Evolutionary conservation across 2,797 vertebrate genomes (phyloP).

Genomic region (Brachymystax lenok): DNA sequence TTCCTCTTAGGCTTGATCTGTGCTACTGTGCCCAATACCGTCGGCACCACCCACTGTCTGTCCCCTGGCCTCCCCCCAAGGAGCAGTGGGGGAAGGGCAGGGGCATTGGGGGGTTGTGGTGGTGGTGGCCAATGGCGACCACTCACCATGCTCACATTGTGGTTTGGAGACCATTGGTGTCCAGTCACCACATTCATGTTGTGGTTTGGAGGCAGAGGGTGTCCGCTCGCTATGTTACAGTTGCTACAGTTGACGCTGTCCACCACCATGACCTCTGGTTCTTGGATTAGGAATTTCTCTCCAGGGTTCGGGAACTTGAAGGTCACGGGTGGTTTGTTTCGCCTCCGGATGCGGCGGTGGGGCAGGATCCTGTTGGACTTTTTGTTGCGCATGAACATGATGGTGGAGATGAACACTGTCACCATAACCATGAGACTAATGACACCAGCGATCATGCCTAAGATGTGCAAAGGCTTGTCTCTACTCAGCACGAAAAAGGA

Average conservation of each 20-base stretch:
- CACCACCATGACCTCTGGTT: constrained; percentile 40
- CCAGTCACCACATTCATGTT: neutral
- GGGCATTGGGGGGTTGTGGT: constrained; percentile 61
- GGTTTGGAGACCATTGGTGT: neutral
- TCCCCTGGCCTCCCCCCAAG: constrained; percentile 37
- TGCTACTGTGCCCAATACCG: constrained; percentile 80
- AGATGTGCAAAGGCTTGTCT: constrained; percentile 92
- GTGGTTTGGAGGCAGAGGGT: neutral
- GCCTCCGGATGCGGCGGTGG: constrained; percentile 81
- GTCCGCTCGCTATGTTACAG: constrained; percentile 60
- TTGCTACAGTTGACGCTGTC: constrained; percentile 84
- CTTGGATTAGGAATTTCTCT: constrained; percentile 74
- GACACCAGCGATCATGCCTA: constrained; percentile 87
- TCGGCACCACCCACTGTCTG: constrained; percentile 76
- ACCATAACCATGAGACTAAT: constrained; percentile 86
- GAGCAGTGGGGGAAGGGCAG: constrained; percentile 72
- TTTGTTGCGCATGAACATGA: constrained; percentile 94
- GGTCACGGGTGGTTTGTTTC: constrained; percentile 62
- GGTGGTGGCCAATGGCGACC: constrained; percentile 54
- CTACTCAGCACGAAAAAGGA: constrained; percentile 94
- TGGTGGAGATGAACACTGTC: constrained; percentile 92
- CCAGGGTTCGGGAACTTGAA: constrained; percentile 73
- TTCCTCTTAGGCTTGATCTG: constrained; percentile 61
- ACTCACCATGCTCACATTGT: neutral
- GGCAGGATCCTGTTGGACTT: constrained; percentile 92